Percentiles rank a stretch among this genome's conserved stretches.
These are phyloP conservation scores for Acleris holmiana DNA, from an alignment of 2,888 invertebrate species.

Conservation along the genomic window DNA sequence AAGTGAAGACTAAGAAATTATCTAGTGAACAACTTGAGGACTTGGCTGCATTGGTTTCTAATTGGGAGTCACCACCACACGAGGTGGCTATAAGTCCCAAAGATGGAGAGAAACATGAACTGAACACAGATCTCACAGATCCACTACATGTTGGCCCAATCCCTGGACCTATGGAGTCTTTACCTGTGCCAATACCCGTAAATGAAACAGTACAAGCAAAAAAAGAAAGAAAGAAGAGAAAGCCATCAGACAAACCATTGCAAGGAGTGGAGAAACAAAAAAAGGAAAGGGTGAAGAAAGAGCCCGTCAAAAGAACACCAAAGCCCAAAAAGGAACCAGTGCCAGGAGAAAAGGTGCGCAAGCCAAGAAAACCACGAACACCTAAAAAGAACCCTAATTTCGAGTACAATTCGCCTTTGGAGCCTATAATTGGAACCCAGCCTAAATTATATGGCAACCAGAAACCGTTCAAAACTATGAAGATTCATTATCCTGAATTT, in stretches of 20 bases:
- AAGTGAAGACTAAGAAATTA: constrained; percentile 65
- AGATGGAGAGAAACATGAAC: constrained; percentile 30
- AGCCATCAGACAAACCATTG: constrained; percentile 51
- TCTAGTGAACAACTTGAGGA: constrained; percentile 64
- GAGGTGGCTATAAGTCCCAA: constrained; percentile 42
- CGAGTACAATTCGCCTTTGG: constrained; percentile 63
- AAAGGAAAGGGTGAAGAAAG: constrained; percentile 53
- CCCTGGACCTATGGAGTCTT: constrained; percentile 31
- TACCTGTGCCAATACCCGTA: constrained; percentile 41
- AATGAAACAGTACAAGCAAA: constrained; percentile 15
- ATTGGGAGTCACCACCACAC: constrained; percentile 72
- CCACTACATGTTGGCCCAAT: constrained; percentile 41
- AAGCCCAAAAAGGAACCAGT: constrained; percentile 46
- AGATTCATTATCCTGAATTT: constrained; percentile 19
- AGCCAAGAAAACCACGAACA: constrained; percentile 64
- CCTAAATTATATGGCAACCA: constrained; percentile 44
- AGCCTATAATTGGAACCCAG: constrained; percentile 57
- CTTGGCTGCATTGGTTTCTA: constrained; percentile 66
- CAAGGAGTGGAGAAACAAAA: constrained; percentile 47
- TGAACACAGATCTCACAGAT: constrained; percentile 25
- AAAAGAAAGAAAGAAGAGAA: constrained; percentile 45
- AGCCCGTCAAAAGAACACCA: constrained; percentile 44
- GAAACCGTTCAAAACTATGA: constrained; percentile 21
- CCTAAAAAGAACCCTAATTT: constrained; percentile 61
- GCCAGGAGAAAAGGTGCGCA: constrained; percentile 53